Base-by-base conservation (phyloP, 2,888 invertebrate genomes). In the Drosophila leonis region DNA sequence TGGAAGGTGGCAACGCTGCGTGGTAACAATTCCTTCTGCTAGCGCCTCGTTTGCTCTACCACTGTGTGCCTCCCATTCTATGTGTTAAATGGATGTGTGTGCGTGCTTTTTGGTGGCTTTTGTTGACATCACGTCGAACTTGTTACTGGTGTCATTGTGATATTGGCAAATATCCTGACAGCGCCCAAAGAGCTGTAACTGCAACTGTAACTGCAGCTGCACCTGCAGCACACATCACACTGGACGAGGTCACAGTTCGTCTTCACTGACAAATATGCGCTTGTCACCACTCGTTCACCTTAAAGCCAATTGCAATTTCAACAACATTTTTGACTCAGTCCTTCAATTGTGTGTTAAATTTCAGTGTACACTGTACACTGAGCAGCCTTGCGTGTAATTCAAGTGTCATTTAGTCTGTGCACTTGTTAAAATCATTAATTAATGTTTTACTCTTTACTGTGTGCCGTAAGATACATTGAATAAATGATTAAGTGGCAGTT, bases 71-170 rank as follows among this genome's bases (percentile, higher is more conserved):
- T 12, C 2, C n/a, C 12, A 5, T 1, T 57, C 20, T 46, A 18
- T 64, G 29, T 37, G 55, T 33, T 44, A 48, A 56, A 44, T 68
- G 37, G 31, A 59, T 59, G 60, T 61, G 35, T 65, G 65, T 46
- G 54, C 64, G 56, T 51, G 71, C 54, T 56, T 51, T 42, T 72
- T 54, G 62, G 62, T 75, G 68, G 59, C 80, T 74, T 82, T 75
- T 86, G 88, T 80, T 85, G 85, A 80, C 85, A 88, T 81, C 83
- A 85, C 88, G 85, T 88, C 70, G 81, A 73, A 76, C 76, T 80
- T 81, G 80, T 78, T 88, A 78, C 69, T 65, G 73, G 71, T 83
- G 75, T 85, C 76, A 80, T 69, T 80, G 65, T 59, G 71, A 81
- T 83, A 81, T 82, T 67, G 63, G 75, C 67, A 52, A 62, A 70